Evolutionary conservation across 2,113 vertebrate species (phyloP).

Genomic region (Colaptes auratus): DNA sequence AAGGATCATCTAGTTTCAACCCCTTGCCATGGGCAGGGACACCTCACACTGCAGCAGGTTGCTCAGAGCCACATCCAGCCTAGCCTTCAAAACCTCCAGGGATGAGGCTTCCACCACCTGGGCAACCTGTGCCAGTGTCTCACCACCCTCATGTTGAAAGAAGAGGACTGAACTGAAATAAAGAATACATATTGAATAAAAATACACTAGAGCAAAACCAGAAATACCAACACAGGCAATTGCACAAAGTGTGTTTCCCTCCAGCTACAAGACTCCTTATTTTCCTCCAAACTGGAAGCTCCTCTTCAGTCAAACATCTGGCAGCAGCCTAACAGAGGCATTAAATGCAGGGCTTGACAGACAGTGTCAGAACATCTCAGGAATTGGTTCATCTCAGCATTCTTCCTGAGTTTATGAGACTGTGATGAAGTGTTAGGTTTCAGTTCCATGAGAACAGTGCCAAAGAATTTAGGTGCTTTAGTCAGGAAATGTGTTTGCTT

Average conservation of each 20-base stretch:
- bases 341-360: background rate
- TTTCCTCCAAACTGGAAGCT: background rate
- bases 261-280: background rate
- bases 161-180: too few species aligned
- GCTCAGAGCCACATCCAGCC: too few species aligned
- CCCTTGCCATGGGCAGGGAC: too few species aligned
- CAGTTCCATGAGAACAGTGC: background rate
- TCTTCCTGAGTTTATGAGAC: background rate
- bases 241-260: background rate
- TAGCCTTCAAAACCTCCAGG: too few species aligned
- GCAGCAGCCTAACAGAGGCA: slow-evolving; percentile 10
- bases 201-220: background rate
- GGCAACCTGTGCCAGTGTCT: too few species aligned
- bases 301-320: background rate
- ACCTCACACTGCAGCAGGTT: too few species aligned
- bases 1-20: too few species aligned
- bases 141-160: too few species aligned
- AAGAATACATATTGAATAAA: too few species aligned
- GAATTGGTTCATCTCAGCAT: background rate
- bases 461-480: background rate
- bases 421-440: background rate
- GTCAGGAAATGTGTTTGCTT: background rate
- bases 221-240: background rate
- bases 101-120: too few species aligned
- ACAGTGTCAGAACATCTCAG: background rate